Evolutionary conservation across 1,140 invertebrate genomes (phyloP).

Genomic region (Heliconius nattereri): DNA sequence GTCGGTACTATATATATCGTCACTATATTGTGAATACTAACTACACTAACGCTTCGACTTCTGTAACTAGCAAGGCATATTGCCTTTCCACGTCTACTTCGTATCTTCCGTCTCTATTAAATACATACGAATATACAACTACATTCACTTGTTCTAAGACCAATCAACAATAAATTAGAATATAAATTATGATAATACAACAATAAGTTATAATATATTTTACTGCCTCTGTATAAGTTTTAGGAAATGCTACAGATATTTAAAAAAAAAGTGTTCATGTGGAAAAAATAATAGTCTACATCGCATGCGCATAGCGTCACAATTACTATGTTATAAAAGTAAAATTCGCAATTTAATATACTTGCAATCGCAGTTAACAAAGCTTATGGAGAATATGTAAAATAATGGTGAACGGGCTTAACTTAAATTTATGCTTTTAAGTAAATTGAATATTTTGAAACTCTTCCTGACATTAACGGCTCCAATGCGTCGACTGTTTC

Average conservation of each 20-base stretch:
- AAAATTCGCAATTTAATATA: slow-evolving; percentile 43
- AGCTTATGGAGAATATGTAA: slow-evolving; percentile 16
- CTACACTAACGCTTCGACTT: too few relatives aligned
- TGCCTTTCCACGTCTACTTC: too few relatives aligned
- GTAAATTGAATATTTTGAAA: background rate
- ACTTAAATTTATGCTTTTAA: background rate
- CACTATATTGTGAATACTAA: too few relatives aligned
- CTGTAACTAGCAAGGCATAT: too few relatives aligned
- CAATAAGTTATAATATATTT: too few relatives aligned
- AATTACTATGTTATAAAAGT: slow-evolving; percentile 17
- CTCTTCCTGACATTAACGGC: background rate
- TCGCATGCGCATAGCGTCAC: slow-evolving; percentile 48
- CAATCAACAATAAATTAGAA: too few relatives aligned
- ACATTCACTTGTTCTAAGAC: too few relatives aligned
- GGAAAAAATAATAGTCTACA: slow-evolving; percentile 22
- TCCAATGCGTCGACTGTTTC: background rate
- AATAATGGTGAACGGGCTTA: background rate
- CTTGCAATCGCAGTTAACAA: slow-evolving; percentile 43
- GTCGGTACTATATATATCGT: too few relatives aligned
- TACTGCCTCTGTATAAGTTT: background rate
- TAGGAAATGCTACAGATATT: background rate
- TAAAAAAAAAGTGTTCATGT: background rate
- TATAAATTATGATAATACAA: too few relatives aligned
- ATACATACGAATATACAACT: too few relatives aligned
- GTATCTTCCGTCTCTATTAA: too few relatives aligned